Percentiles rank a stretch among this genome's conserved stretches.
These are phyloP conservation scores for Hapalemur alaotrensis DNA, from an alignment of 2,797 vertebrate species.

Conservation along the genomic window DNA sequence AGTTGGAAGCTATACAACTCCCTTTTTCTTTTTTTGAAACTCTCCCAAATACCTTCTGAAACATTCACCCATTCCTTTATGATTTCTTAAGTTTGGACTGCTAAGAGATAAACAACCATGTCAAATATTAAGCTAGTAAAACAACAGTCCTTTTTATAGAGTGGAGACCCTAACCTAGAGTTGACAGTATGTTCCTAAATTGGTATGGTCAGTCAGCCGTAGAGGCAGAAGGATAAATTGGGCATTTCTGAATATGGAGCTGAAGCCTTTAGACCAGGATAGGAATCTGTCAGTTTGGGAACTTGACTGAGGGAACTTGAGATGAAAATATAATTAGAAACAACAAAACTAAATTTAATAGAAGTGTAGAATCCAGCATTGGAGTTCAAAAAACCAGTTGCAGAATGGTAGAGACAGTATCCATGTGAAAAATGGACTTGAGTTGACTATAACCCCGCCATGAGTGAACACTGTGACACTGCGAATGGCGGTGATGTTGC, in stretches of 20 bases:
- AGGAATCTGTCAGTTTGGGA: neutral
- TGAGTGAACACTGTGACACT: neutral
- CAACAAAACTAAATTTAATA: constrained; percentile 27
- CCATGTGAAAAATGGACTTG: neutral
- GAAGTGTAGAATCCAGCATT: constrained; percentile 1
- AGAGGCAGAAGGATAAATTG: neutral
- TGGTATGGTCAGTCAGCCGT: neutral
- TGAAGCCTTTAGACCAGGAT: neutral
- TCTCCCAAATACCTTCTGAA: constrained; percentile 49
- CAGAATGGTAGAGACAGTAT: neutral
- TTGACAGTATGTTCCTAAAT: neutral
- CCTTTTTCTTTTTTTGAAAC: neutral
- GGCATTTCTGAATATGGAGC: neutral
- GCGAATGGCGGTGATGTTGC: neutral
- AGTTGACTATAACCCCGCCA: neutral
- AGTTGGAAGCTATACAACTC: constrained; percentile 24
- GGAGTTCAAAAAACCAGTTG: neutral
- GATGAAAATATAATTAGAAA: constrained; percentile 51
- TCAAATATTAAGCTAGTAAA: neutral
- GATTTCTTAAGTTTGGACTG: constrained; percentile 34
- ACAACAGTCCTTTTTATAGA: neutral
- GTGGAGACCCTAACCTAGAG: neutral
- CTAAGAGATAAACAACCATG: constrained; percentile 20
- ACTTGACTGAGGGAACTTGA: neutral
- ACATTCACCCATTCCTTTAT: neutral